phyloP scores from a whole-genome alignment of 1,140 invertebrate species.

The Dryas iulia region DNA sequence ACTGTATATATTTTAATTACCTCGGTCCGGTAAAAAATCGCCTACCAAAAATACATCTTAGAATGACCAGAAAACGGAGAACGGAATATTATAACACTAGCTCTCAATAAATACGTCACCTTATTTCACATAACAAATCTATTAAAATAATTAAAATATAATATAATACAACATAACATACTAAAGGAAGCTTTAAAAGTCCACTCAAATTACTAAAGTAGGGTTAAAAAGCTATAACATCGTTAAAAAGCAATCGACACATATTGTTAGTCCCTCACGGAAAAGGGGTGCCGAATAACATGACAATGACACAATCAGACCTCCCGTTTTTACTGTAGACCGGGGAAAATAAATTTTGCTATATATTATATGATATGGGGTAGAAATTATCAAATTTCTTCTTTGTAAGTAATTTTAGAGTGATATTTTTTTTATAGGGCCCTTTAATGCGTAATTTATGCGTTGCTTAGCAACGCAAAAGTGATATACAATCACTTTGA shows the following conservation, averaged over 20 bases:
- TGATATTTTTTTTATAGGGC: no score
- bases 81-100: no score
- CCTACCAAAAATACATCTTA: no score
- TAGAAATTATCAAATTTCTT: background rate
- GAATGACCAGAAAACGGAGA: no score
- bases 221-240: background rate
- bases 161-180: background rate
- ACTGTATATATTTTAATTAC: no score
- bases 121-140: no score
- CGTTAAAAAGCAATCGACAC: background rate
- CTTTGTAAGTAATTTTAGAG: no score
- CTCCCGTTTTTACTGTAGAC: background rate
- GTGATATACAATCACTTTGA: no score
- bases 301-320: background rate
- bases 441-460: no score
- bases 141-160: background rate
- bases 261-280: background rate
- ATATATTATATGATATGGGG: background rate
- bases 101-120: no score
- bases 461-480: no score
- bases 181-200: background rate
- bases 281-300: background rate
- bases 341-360: background rate
- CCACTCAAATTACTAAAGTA: background rate
- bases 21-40: no score